These are phyloP conservation scores for Sminthurides aquaticus DNA, from an alignment of 2,888 invertebrate species.

Conservation along the genomic window DNA sequence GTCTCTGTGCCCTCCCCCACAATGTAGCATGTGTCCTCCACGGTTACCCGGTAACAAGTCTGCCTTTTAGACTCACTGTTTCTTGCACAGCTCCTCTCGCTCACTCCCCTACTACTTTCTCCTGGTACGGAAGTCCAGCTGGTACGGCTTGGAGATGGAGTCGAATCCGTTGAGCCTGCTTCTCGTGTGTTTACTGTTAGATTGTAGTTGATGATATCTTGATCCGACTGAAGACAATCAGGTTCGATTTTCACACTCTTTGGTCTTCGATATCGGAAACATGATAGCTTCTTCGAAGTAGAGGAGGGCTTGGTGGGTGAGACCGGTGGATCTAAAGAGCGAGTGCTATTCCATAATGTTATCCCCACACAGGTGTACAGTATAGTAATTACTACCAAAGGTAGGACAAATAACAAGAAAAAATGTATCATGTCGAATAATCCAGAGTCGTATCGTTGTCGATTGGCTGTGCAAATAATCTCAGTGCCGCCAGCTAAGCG, in stretches of 20 bases:
- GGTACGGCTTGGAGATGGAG: background rate
- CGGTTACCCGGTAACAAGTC: no score
- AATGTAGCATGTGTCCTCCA: slow-evolving; percentile 1
- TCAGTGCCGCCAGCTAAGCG: slow-evolving; percentile 49
- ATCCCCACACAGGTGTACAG: slow-evolving; percentile 77
- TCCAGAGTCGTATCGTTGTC: slow-evolving; percentile 69
- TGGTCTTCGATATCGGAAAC: background rate
- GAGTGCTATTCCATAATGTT: slow-evolving; percentile 65
- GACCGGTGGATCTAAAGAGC: no score
- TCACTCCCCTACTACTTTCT: background rate
- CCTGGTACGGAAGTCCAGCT: background rate
- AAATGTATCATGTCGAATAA: slow-evolving; percentile 74
- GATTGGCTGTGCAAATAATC: slow-evolving; percentile 65
- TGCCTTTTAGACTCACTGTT: no score
- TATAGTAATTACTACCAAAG: slow-evolving; percentile 66
- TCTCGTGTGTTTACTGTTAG: no score
- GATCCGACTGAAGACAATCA: no score
- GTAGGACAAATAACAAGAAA: slow-evolving; percentile 71
- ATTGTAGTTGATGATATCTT: no score
- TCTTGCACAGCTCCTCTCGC: background rate
- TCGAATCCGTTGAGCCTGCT: background rate
- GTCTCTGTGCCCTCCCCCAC: background rate
- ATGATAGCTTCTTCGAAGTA: background rate
- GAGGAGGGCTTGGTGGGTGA: background rate
- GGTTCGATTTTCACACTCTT: no score